Evolutionary conservation across 1,140 invertebrate genomes (phyloP).

Genomic region (Hycleus phaleratus): DNA sequence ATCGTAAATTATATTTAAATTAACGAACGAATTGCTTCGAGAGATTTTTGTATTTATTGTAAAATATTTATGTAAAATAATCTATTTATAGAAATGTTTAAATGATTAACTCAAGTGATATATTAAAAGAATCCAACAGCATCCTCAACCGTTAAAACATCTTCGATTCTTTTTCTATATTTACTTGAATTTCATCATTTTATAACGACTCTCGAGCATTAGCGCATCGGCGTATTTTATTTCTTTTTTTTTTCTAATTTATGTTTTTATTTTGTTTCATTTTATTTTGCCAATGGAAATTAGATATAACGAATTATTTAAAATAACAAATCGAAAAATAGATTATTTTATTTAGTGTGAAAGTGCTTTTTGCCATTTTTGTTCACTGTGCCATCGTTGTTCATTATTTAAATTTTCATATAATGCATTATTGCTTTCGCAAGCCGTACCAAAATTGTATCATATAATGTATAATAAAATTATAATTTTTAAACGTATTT

Average conservation of each 20-base stretch:
- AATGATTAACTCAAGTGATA: background rate
- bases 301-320: slow-evolving; percentile 25
- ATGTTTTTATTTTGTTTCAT: background rate
- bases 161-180: background rate
- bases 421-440: slow-evolving; percentile 37
- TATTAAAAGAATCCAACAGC: slow-evolving; percentile 13
- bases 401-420: slow-evolving; percentile 34
- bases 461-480: slow-evolving; percentile 36
- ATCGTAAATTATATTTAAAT: slow-evolving; percentile 17
- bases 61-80: slow-evolving; percentile 30
- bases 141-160: slow-evolving; percentile 30
- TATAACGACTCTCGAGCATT: slow-evolving; percentile 2
- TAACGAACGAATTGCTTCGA: slow-evolving; percentile 37
- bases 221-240: background rate
- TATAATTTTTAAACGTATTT: slow-evolving; percentile 23
- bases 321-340: slow-evolving; percentile 31
- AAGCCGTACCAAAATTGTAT: slow-evolving; percentile 36
- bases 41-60: slow-evolving; percentile 27
- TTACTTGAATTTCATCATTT: background rate
- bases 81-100: slow-evolving; percentile 28
- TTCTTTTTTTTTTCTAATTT: background rate
- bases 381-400: slow-evolving; percentile 29
- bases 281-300: slow-evolving; percentile 24
- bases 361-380: slow-evolving; percentile 32
- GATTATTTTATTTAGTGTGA: slow-evolving; percentile 35